A percentile compares a stretch with the other conserved stretches of the same genome.
Conservation (phyloP, 2,113 vertebrate species). For the Barnardius zonarius region DNA sequence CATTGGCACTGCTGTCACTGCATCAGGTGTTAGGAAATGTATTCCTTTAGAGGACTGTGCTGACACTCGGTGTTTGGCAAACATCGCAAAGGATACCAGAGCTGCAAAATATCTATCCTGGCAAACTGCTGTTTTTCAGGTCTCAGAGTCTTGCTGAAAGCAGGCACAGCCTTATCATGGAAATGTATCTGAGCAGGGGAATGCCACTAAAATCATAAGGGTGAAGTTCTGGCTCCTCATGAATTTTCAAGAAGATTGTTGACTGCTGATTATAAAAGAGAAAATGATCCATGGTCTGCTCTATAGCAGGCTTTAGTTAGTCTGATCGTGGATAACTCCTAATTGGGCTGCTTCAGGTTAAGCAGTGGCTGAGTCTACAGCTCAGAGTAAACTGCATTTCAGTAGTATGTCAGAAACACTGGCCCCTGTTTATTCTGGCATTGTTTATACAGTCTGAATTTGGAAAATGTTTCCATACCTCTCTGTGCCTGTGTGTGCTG, state of each 20-base stretch:
- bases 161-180: background rate
- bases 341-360: background rate
- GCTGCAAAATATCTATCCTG: background rate
- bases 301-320: background rate
- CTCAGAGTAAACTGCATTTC: background rate
- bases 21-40: background rate
- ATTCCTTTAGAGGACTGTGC: background rate
- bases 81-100: background rate
- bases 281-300: background rate
- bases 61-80: background rate
- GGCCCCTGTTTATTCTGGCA: background rate
- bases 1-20: background rate
- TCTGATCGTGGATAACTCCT: background rate
- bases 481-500: background rate
- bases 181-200: background rate
- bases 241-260: background rate
- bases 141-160: background rate
- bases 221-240: background rate
- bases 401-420: background rate
- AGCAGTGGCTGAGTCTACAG: background rate
- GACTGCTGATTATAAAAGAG: background rate
- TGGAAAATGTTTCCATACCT: background rate
- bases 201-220: background rate
- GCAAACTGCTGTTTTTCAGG: background rate
- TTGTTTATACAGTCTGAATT: background rate